These are phyloP conservation scores for Cephus pulcher DNA, from an alignment of 2,888 invertebrate genomes.

Conservation along the genomic window DNA sequence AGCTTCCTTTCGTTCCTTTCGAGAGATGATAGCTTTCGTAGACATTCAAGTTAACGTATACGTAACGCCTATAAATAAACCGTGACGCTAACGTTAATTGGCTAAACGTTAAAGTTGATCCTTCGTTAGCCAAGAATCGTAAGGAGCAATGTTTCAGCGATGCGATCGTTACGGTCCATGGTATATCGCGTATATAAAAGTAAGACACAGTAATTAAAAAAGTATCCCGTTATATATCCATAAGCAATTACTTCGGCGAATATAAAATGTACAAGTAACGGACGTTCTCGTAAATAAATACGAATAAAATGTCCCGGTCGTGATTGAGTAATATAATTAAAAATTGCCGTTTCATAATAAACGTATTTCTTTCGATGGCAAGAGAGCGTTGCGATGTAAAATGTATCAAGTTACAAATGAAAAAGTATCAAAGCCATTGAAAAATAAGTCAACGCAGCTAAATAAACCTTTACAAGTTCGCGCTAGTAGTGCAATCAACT, in stretches of 20 bases:
- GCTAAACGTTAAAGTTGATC: background rate
- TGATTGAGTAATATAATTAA: background rate
- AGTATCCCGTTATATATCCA: background rate
- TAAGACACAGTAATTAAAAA: constrained; percentile 4
- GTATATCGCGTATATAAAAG: background rate
- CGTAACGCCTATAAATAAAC: background rate
- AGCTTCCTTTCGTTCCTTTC: no score
- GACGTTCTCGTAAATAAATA: background rate
- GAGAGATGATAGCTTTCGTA: background rate
- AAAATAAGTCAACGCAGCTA: background rate
- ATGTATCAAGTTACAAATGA: background rate
- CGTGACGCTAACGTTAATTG: background rate
- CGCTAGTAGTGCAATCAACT: background rate
- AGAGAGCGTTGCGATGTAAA: background rate
- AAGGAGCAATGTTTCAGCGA: background rate
- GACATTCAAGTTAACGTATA: background rate
- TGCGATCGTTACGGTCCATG: background rate
- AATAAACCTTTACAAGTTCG: background rate
- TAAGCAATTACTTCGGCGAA: background rate
- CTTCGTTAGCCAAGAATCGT: background rate
- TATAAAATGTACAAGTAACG: background rate
- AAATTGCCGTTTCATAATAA: background rate
- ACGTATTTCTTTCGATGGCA: no score
- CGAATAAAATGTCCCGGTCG: background rate
- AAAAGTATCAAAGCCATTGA: background rate